A percentile compares a stretch with the other conserved stretches of the same genome.
These are phyloP conservation scores for Forbesichthys papilliferus DNA, from an alignment of 2,113 vertebrate genomes.

Conservation along the genomic window DNA sequence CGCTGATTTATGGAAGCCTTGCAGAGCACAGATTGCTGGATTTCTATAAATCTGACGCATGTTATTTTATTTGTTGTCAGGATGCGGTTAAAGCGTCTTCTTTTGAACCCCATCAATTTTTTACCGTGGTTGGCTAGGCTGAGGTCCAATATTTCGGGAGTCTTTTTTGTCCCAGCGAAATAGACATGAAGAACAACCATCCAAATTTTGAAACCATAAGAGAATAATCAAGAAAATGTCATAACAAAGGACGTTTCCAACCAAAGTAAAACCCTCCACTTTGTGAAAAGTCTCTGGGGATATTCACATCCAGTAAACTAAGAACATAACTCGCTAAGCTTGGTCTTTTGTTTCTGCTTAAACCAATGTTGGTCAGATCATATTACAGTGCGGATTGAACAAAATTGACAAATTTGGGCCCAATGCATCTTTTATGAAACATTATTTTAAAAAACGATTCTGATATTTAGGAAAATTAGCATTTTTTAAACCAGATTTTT, in stretches of 20 bases:
- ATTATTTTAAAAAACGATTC: neutral
- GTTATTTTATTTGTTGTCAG: conserved; percentile 66
- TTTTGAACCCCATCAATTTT: conserved; percentile 29
- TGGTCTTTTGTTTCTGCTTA: conserved; percentile 44
- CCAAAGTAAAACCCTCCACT: conserved; percentile 60
- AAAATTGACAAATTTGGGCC: no score
- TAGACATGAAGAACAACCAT: conserved; percentile 16
- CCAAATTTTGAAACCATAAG: conserved; percentile 55
- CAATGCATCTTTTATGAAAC: conserved; percentile 12
- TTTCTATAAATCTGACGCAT: conserved; percentile 43
- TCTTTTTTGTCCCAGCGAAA: conserved; percentile 29
- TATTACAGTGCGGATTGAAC: no score
- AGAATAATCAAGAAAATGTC: conserved; percentile 70
- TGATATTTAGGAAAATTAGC: neutral
- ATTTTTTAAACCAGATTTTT: neutral
- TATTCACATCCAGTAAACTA: conserved; percentile 60
- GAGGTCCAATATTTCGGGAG: conserved; percentile 46
- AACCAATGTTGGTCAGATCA: no score
- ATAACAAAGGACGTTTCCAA: conserved; percentile 65
- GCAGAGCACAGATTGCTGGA: conserved; percentile 25
- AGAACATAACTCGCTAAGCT: conserved; percentile 56
- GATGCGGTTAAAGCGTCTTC: conserved; percentile 68
- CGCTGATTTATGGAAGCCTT: conserved; percentile 34
- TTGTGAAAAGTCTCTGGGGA: conserved; percentile 49
- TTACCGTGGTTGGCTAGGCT: conserved; percentile 41